A percentile compares a stretch with the other conserved stretches of the same genome.
Conservation (phyloP, 2,113 vertebrate genomes). For the Mormyrus lacerda region DNA sequence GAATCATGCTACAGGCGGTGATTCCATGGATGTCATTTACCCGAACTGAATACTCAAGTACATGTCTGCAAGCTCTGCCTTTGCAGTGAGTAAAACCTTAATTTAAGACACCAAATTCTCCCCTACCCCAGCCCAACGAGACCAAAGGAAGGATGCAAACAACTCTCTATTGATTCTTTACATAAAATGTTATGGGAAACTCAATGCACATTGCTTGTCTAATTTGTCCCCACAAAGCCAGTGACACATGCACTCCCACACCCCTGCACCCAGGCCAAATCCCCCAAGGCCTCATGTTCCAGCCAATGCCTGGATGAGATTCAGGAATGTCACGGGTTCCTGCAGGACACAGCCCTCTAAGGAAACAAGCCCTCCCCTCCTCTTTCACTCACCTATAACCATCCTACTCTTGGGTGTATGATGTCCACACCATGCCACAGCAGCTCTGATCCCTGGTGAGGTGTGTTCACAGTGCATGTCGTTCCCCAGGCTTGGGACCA, state of each 20-base stretch:
- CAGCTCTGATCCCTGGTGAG: neutral
- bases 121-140: neutral
- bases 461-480: neutral
- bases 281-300: constrained; percentile 11
- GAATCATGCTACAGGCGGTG: neutral
- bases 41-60: neutral
- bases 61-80: neutral
- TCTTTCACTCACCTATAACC: neutral
- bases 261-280: constrained; percentile 26
- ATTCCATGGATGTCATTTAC: neutral
- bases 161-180: neutral
- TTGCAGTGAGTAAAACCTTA: neutral
- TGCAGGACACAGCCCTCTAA: constrained; percentile 28
- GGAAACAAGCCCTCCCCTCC: constrained; percentile 8
- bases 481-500: neutral
- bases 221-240: constrained; percentile 1
- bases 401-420: neutral
- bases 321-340: constrained; percentile 45
- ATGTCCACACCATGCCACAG: neutral
- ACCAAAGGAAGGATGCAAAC: neutral
- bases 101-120: neutral
- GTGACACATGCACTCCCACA: constrained; percentile 32
- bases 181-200: neutral
- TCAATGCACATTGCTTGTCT: neutral
- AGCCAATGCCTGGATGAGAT: constrained; percentile 24